phyloP scores from a whole-genome alignment of 2,888 invertebrate genomes.

The Achlya flavicornis region DNA sequence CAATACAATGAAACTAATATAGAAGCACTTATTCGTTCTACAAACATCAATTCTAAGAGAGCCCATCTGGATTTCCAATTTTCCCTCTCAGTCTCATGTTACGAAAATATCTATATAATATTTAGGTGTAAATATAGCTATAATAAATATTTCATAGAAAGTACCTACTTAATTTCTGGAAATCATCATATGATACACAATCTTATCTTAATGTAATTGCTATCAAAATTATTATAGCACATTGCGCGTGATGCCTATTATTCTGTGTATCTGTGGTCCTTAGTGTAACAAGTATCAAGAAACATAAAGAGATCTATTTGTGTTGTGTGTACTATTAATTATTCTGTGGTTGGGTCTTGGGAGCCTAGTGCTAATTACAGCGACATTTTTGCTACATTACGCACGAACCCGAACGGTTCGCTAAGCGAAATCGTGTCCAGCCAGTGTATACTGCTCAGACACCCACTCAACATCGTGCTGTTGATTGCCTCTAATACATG shows the following conservation, averaged over 20 bases:
- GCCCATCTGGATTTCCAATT: neutral
- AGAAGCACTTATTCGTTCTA: constrained; percentile 30
- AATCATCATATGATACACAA: neutral
- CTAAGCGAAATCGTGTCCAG: constrained; percentile 33
- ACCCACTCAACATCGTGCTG: constrained; percentile 5
- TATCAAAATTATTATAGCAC: constrained; percentile 14
- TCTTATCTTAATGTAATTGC: neutral
- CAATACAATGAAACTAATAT: constrained; percentile 25
- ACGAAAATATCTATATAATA: neutral
- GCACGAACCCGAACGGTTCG: constrained; percentile 30
- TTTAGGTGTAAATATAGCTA: too few species aligned
- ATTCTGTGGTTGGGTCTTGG: constrained; percentile 51
- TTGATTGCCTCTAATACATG: constrained; percentile 21
- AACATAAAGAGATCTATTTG: constrained; percentile 61
- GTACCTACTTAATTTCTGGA: neutral
- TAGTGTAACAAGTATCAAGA: constrained; percentile 45
- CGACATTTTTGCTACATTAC: constrained; percentile 65
- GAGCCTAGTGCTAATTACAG: constrained; percentile 64
- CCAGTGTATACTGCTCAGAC: constrained; percentile 27
- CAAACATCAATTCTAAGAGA: constrained; percentile 29
- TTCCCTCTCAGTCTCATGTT: neutral
- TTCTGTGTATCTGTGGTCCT: too few species aligned
- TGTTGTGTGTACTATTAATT: too few species aligned
- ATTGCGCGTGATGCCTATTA: constrained; percentile 19
- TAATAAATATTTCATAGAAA: neutral